These are phyloP conservation scores for Bufotes viridis DNA, from an alignment of 2,797 vertebrate species.

Conservation along the genomic window DNA sequence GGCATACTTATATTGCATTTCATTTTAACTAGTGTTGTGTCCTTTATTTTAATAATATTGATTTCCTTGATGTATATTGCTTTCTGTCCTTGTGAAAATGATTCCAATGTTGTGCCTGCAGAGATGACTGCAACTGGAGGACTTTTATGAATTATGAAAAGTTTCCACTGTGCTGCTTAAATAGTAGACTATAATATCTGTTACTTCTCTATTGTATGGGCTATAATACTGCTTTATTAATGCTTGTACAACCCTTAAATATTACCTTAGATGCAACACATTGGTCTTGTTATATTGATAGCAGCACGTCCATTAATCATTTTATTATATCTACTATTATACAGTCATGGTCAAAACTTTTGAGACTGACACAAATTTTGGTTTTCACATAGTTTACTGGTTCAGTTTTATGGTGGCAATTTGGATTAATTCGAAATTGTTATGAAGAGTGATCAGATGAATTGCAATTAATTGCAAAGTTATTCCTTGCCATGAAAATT, in stretches of 20 bases:
- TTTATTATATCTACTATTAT: no score
- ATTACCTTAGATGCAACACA: background rate
- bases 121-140: constrained; percentile 59
- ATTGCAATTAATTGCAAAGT: no score
- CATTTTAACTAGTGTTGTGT: constrained; percentile 74
- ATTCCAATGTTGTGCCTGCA: constrained; percentile 67
- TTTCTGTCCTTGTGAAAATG: constrained; percentile 71
- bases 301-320: no score
- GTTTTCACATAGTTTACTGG: no score
- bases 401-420: no score
- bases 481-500: no score
- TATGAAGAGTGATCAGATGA: no score
- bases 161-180: constrained; percentile 28
- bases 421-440: no score
- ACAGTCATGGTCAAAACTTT: no score
- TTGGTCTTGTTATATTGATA: background rate
- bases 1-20: constrained; percentile 75
- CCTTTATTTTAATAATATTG: constrained; percentile 78
- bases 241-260: background rate
- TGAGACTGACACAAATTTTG: no score
- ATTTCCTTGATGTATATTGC: constrained; percentile 74
- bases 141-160: constrained; percentile 60
- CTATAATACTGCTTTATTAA: background rate
- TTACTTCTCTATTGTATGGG: constrained; percentile 5
- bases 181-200: constrained; percentile 5